Base-by-base conservation (phyloP, 2,888 invertebrate species). In the Leucoma salicis region DNA sequence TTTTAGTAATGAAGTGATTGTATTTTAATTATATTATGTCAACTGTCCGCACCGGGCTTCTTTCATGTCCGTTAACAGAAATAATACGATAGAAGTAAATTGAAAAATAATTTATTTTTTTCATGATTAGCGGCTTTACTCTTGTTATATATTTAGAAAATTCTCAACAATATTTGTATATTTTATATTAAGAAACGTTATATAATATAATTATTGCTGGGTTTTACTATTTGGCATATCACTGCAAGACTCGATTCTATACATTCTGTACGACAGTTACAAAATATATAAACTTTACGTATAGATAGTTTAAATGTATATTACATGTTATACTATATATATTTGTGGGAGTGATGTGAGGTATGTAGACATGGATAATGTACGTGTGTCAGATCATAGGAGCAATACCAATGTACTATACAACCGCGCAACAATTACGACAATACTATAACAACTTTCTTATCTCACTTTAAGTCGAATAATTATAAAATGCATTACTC, bases 101-200 rank as follows among this genome's bases (percentile, higher is more conserved):
- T 88, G 81, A 87, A 89, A 88, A 89, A 87, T 87, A 88, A 83
- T 87, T 89, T 87, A 86, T 86, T 88, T n/a, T n/a, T 75, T 82
- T 71, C 83, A 80, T 78, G 84, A 85, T 88, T 85, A 81, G 74
- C 82, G 73, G 78, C 74, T 80, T 65, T 86, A 78, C 68, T 81
- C 69, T 77, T 70, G 74, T 82, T 84, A 88, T 81, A 87, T 87
- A 87, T 87, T 87, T 87, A 86, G 86, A 87, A 89, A 88, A 86
- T 72, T 62, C 82, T 87, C 85, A 88, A 89, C 89, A 88, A 86
- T 87, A 80, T 81, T 85, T 87, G 85, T 88, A 87, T 85, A 87
- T 73, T 79, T 81, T 76, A 80, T 80, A 81, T 78, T 87, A 84
- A 79, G 88, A 88, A 87, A 86, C 79, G 61, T 82, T 78, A 74